These are phyloP conservation scores for Chondrosia reniformis DNA, from an alignment of 37 sponge, comb jelly and placozoan species.

Conservation along the genomic window DNA sequence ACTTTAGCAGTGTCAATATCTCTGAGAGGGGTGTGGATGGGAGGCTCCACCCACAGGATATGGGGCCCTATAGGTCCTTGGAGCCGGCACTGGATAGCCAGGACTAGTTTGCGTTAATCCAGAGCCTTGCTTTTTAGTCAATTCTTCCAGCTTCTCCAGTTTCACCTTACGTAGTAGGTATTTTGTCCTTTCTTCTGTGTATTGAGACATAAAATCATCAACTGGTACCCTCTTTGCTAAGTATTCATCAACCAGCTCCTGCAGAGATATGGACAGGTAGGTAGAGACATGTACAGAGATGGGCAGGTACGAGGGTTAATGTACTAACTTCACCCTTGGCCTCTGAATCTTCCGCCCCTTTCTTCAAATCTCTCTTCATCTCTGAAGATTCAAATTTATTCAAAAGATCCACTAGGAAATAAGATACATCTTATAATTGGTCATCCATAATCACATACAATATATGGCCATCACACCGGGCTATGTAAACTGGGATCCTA, in stretches of 20 bases:
- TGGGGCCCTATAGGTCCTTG: too few relatives aligned
- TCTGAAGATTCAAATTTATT: conserved; percentile 11
- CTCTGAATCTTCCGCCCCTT: conserved; percentile 26
- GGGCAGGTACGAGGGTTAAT: neutral
- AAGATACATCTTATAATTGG: neutral
- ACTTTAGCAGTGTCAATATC: too few relatives aligned
- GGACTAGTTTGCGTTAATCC: neutral
- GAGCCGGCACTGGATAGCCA: neutral
- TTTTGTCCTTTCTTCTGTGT: conserved; percentile 21
- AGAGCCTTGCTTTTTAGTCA: conserved; percentile 6
- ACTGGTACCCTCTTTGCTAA: conserved; percentile 18
- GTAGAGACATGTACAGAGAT: neutral
- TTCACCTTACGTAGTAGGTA: conserved; percentile 73
- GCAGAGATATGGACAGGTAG: neutral
- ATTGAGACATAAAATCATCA: conserved; percentile 40
- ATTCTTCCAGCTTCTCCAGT: conserved; percentile 53
- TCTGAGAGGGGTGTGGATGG: too few relatives aligned
- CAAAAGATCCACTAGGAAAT: conserved; percentile 14
- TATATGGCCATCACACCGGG: too few relatives aligned
- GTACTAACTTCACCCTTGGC: conserved; percentile 41
- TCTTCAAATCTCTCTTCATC: conserved; percentile 25
- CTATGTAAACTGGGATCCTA: too few relatives aligned
- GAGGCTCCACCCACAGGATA: too few relatives aligned
- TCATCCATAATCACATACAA: neutral
- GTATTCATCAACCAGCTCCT: conserved; percentile 43